A percentile compares a stretch with the other conserved stretches of the same genome.
Evolutionary conservation across 2,888 invertebrate species (phyloP).

Genomic region (Norana najaformis): DNA sequence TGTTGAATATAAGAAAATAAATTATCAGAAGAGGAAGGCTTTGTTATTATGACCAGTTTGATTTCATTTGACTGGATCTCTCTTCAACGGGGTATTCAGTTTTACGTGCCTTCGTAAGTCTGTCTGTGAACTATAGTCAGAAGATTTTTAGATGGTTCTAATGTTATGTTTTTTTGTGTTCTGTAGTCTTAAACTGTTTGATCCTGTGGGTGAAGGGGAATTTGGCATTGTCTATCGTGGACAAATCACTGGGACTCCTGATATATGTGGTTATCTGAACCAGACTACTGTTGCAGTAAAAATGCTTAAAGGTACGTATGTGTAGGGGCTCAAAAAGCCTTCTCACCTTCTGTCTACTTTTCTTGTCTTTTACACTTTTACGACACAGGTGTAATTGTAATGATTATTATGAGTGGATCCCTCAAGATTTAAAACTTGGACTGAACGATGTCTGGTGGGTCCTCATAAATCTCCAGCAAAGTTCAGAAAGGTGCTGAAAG

Average conservation of each 20-base stretch:
- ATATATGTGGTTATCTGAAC: conserved; percentile 15
- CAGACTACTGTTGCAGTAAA: conserved; percentile 2
- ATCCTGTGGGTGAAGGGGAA: conserved; percentile 24
- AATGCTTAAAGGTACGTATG: conserved; percentile 17
- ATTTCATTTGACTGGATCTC: not conserved
- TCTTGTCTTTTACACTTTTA: not conserved
- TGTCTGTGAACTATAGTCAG: not conserved
- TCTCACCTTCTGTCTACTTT: not conserved
- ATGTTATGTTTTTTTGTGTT: not conserved
- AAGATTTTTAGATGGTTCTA: not conserved
- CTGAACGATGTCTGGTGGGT: not conserved
- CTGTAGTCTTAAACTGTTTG: conserved; percentile 15
- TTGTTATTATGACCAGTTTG: not conserved
- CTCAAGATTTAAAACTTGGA: no score
- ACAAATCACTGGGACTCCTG: conserved; percentile 14
- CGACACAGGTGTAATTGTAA: not conserved
- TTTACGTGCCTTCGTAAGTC: not conserved
- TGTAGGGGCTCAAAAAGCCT: not conserved
- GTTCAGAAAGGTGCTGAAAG: not conserved
- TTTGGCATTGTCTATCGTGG: conserved; percentile 28
- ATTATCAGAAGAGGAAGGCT: no score
- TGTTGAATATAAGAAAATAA: no score
- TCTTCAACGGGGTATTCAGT: not conserved
- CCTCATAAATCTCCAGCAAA: no score
- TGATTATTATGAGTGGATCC: not conserved